A percentile compares a stretch with the other conserved stretches of the same genome.
Evolutionary conservation across 1,140 invertebrate species (phyloP).

Genomic region (Anagrus nilaparvatae): DNA sequence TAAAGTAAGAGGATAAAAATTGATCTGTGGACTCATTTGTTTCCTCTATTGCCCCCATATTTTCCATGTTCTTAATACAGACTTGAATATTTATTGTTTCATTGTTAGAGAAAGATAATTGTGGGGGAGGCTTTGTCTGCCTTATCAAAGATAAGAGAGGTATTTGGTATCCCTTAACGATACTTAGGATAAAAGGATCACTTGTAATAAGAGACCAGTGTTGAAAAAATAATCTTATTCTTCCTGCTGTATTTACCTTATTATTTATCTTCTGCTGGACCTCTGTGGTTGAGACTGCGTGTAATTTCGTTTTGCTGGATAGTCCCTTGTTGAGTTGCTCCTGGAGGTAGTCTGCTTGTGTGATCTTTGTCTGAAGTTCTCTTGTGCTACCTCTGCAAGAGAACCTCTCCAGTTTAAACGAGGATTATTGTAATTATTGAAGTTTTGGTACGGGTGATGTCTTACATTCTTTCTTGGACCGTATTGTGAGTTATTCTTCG

Average conservation of each 20-base stretch:
- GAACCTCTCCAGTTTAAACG: too few relatives aligned
- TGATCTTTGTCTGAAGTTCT: too few relatives aligned
- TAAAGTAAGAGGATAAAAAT: conserved; percentile 12
- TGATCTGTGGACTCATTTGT: conserved; percentile 2
- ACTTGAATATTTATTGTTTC: neutral
- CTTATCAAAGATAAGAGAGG: too few relatives aligned
- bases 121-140: neutral
- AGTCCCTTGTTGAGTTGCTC: too few relatives aligned
- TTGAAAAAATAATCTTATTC: conserved; percentile 11
- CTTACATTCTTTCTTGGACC: conserved; percentile 3
- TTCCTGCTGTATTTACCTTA: conserved; percentile 1
- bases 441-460: too few relatives aligned
- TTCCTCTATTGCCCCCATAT: conserved; percentile 7
- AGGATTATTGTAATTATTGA: too few relatives aligned
- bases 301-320: too few relatives aligned
- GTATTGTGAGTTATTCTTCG: conserved; percentile 3
- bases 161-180: conserved; percentile 9
- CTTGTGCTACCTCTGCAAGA: too few relatives aligned
- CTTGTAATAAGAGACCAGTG: conserved; percentile 3
- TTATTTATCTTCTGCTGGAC: too few relatives aligned
- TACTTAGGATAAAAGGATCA: conserved; percentile 7
- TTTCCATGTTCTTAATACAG: conserved; percentile 4
- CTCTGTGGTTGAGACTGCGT: too few relatives aligned
- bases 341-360: too few relatives aligned
- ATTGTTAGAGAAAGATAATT: neutral